phyloP scores from a whole-genome alignment of 2,797 vertebrate species.

The Phoeniculus purpureus region DNA sequence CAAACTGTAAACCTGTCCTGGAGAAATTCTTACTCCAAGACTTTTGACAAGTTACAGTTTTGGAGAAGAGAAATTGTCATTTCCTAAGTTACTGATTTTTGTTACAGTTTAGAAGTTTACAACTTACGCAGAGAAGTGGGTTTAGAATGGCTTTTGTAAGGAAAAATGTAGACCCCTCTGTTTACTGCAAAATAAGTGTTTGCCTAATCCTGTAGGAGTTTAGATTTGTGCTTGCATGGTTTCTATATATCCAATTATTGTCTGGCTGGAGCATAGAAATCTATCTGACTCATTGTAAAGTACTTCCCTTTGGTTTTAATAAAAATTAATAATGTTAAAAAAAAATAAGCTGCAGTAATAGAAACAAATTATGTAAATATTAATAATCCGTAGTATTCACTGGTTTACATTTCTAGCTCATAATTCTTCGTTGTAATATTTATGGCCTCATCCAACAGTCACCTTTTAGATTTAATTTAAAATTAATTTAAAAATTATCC shows the following conservation, averaged over 20 bases:
- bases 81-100: background rate
- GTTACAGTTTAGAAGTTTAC: background rate
- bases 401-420: background rate
- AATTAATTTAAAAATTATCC: background rate
- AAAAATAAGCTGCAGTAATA: background rate
- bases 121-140: background rate
- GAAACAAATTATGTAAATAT: background rate
- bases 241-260: background rate
- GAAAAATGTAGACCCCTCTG: background rate
- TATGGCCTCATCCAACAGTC: background rate
- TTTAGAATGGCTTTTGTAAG: background rate
- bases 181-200: background rate
- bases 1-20: background rate
- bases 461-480: conserved; percentile 9
- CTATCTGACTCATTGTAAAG: background rate
- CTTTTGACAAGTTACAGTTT: background rate
- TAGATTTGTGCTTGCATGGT: background rate
- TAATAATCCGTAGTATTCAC: background rate
- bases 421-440: background rate
- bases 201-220: background rate
- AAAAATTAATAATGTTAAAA: no score
- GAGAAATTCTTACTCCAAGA: background rate
- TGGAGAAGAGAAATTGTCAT: background rate
- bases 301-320: background rate
- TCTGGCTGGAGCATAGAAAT: background rate